A percentile compares a stretch with the other conserved stretches of the same genome.
Conservation (phyloP, 2,888 invertebrate species). For the Polyploca ridens region DNA sequence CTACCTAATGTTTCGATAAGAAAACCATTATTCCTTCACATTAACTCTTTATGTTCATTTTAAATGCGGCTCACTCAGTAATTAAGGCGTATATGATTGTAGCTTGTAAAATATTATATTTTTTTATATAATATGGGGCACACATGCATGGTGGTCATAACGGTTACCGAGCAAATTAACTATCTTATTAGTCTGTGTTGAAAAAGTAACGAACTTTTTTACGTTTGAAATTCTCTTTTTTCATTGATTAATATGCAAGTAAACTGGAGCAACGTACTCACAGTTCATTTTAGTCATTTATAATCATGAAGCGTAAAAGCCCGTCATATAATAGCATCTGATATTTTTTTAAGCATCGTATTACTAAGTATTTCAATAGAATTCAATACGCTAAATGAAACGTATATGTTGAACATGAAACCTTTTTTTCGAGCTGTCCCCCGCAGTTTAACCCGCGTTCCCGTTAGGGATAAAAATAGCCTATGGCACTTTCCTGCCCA, state of each 20-base stretch:
- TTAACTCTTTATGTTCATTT: not conserved
- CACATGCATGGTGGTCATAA: conserved; percentile 36
- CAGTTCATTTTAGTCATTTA: conserved; percentile 33
- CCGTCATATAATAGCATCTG: conserved; percentile 1
- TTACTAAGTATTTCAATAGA: too few species aligned
- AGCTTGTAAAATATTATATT: not conserved
- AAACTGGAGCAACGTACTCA: conserved; percentile 43
- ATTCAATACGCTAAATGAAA: too few species aligned
- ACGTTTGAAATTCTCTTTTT: conserved; percentile 20
- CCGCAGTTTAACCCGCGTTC: too few species aligned
- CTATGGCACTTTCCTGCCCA: too few species aligned
- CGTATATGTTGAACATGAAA: too few species aligned
- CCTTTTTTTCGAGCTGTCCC: too few species aligned
- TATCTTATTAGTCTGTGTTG: conserved; percentile 28
- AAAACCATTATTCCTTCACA: not conserved
- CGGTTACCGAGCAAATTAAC: conserved; percentile 43
- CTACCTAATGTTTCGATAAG: not conserved
- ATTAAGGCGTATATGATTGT: not conserved
- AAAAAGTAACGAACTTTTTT: conserved; percentile 30
- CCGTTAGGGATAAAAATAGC: too few species aligned
- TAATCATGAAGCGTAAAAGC: conserved; percentile 26
- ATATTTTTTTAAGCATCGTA: conserved; percentile 18
- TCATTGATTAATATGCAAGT: conserved; percentile 35
- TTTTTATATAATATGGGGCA: conserved; percentile 8
- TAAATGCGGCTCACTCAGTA: not conserved